Evolutionary conservation across 2,888 invertebrate genomes (phyloP).

Genomic region (Erebia epiphron): DNA sequence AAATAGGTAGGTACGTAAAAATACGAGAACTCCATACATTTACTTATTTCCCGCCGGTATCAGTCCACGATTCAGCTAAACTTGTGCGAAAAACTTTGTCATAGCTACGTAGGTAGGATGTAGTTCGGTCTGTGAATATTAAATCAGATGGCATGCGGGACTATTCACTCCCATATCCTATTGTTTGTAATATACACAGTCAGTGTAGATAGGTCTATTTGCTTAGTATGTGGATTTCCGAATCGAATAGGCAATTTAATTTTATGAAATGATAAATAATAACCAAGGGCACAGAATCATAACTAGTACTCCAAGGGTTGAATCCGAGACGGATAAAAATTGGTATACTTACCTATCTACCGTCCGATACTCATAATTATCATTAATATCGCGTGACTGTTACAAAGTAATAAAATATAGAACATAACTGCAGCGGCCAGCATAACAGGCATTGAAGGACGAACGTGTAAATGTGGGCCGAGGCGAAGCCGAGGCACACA

Average conservation of each 20-base stretch:
- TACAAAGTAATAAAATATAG: no score
- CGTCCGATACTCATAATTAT: no score
- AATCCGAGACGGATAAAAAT: no score
- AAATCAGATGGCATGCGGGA: slow-evolving; percentile 57
- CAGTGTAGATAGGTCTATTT: background rate
- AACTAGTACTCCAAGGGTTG: no score
- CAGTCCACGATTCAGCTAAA: slow-evolving; percentile 49
- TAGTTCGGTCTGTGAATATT: slow-evolving; percentile 74
- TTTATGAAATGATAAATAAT: no score
- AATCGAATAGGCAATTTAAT: background rate
- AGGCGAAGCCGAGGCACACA: no score
- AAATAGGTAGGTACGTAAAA: background rate
- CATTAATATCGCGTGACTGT: no score
- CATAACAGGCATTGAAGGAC: no score
- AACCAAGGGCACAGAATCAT: no score
- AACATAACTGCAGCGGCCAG: no score
- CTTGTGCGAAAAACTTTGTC: slow-evolving; percentile 77
- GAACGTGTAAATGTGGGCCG: no score
- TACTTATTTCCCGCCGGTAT: slow-evolving; percentile 67
- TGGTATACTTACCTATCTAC: no score
- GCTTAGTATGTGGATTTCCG: background rate
- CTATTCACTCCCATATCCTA: background rate
- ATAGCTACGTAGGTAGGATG: slow-evolving; percentile 70
- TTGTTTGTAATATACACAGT: slow-evolving; percentile 6
- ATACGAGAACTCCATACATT: slow-evolving; percentile 51